Base-by-base conservation (phyloP, 2,797 vertebrate genomes). In the Scleropages formosus region DNA sequence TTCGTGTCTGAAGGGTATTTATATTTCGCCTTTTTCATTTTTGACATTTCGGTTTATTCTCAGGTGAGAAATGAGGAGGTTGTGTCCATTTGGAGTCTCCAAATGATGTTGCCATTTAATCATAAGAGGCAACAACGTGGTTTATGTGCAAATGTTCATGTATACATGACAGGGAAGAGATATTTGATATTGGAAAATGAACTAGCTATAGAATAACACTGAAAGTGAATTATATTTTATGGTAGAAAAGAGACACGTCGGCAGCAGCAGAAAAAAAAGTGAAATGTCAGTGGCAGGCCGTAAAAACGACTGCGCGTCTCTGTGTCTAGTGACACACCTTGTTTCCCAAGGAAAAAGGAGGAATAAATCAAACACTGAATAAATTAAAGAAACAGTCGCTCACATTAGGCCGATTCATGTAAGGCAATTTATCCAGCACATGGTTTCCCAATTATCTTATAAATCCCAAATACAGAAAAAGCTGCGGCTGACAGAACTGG, bases 391-490 rank as follows among this genome's bases (percentile, higher is more conserved):
- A 58, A 70, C 44, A 62, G 31, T 74, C 65, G 63, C 67, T 51
- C 73, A 77, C 74, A 72, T 24, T 63, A 58, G 46, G 56, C 27
- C 49, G 70, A 62, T 73, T 73, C 59, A 76, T 51, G 78, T 72
- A 61, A 71, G 73, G 72, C 63, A 62, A 60, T 75, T 75, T 31
- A 51, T 74, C 62, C 59, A 72, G 61, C 76, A 70, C 58, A 27
- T 58, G 59, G 68, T 72, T 72, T 74, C 72, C 75, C 70, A 77
- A 44, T 78, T 69, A 78, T 31, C 51, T 76, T 69, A 63, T 66
- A 72, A 69, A 79, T 74, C 75, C 79, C 51, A 26, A 66, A 67
- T 56, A 75, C 26, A 72, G 74, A 75, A 58, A 72, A 72, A 58
- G 53, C 67, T 69, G 75, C 31, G 27, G 11, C 24, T 24, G 65